Conservation (phyloP, 2,113 vertebrate species). For the Crotalus helleri region DNA sequence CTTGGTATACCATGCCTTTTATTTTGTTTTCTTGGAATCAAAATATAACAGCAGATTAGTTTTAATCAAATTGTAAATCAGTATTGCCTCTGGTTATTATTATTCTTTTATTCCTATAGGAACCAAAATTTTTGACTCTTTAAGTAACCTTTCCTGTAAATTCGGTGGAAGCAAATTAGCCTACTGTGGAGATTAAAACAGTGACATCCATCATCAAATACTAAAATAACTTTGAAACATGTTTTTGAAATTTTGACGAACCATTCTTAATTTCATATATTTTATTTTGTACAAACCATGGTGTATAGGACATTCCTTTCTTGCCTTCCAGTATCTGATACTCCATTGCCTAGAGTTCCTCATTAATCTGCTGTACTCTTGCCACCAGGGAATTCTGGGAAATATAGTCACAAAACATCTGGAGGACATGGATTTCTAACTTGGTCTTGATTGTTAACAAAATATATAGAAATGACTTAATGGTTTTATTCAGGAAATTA, state of each 20-base stretch:
- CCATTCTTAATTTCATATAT: background rate
- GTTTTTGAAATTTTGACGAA: background rate
- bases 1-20: background rate
- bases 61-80: background rate
- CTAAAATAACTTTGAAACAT: background rate
- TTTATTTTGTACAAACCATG: background rate
- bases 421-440: background rate
- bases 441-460: background rate
- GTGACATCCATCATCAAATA: background rate
- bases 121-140: constrained; percentile 1
- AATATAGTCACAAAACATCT: background rate
- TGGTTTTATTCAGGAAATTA: background rate
- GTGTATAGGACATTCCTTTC: no score
- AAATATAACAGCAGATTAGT: background rate
- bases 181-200: background rate
- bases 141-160: background rate
- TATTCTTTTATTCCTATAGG: background rate
- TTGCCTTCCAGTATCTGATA: background rate
- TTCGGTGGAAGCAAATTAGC: background rate
- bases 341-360: background rate
- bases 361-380: background rate
- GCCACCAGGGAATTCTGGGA: background rate
- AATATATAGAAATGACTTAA: background rate
- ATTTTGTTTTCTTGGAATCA: background rate
- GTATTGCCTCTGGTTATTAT: constrained; percentile 5